Evolutionary conservation across 1,140 invertebrate genomes (phyloP).

Genomic region (Chionoecetes opilio): DNA sequence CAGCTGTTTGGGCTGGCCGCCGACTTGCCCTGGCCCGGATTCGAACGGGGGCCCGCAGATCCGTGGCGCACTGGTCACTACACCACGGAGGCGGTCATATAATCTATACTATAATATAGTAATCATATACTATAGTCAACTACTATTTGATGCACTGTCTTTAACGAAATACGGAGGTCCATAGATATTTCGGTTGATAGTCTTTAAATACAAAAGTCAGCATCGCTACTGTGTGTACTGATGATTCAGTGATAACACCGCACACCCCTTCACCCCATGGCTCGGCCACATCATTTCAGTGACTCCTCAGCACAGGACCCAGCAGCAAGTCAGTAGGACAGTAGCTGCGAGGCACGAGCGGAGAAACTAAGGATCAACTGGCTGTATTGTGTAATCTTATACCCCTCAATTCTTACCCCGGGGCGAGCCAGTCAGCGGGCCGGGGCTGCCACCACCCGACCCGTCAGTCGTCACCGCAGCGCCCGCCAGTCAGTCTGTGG

Average conservation of each 20-base stretch:
- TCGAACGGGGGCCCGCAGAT: too few species aligned
- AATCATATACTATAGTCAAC: too few species aligned
- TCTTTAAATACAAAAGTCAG: not conserved
- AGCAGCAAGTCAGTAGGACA: not conserved
- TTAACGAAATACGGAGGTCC: too few species aligned
- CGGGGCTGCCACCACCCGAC: not conserved
- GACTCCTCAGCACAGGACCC: not conserved
- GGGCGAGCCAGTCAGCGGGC: constrained; percentile 57
- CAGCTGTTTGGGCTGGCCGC: too few species aligned
- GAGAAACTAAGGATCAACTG: constrained; percentile 36
- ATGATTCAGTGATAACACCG: not conserved
- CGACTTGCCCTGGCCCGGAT: too few species aligned
- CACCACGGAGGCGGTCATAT: too few species aligned
- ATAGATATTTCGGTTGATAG: not conserved
- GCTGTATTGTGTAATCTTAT: constrained; percentile 69
- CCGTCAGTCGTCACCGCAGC: not conserved
- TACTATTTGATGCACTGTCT: too few species aligned
- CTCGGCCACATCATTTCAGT: not conserved
- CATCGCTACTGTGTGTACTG: not conserved
- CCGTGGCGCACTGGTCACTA: too few species aligned
- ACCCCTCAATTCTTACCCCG: constrained; percentile 65
- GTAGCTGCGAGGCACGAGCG: constrained; percentile 20
- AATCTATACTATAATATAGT: too few species aligned
- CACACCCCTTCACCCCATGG: too few species aligned
- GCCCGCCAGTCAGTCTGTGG: not conserved